Evolutionary conservation across 2,888 invertebrate genomes (phyloP), one percentile per base, ranked within the genome.

Genomic region (Myopa tessellatipennis): DNA sequence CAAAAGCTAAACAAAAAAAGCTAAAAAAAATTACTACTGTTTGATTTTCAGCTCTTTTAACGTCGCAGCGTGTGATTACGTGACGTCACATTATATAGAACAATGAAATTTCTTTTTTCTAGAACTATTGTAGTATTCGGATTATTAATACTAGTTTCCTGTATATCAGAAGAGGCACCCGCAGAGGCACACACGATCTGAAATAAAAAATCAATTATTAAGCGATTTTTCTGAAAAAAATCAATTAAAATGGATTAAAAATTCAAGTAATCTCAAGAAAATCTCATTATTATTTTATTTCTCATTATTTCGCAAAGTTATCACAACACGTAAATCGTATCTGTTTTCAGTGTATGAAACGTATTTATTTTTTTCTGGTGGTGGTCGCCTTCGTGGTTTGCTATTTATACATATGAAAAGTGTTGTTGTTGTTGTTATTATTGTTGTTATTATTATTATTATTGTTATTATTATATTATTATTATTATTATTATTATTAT

Each of bases 401-500:
- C 14, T 63, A 36, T 36, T 63, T 36, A 36, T 63, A 63, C 18
- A 2, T 10, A 26, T 36, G 12, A 10, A 63, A 63, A 12, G 14
- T 18, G 34, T 16, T 36, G 5, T 60, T 74, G 65, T 68, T 68
- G 14, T 69, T 69, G n/a, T 45, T 70, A 60, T 71, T 79, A 65
- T 52, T 58, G 55, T 45, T 36, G 50, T 70, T 71, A 12, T 61
- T 76, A 55, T 60, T 76, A 68, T 71, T 69, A 26, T 52, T 70
- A 36, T 60, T 63, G 61, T 50, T 67, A 74, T 52, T 63, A 60
- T 71, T 79, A 65, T 52, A 68, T 70, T 71, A 12, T 61, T 76
- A 55, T 60, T 76, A 68, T 71, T 69, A 26, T 52, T 70, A 36
- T 60, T 63, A 68, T 50, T 67, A 74, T 52, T 63, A 60, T 71